These are phyloP conservation scores for Patella ulyssiponensis DNA, from an alignment of 2,888 invertebrate species.

Conservation along the genomic window DNA sequence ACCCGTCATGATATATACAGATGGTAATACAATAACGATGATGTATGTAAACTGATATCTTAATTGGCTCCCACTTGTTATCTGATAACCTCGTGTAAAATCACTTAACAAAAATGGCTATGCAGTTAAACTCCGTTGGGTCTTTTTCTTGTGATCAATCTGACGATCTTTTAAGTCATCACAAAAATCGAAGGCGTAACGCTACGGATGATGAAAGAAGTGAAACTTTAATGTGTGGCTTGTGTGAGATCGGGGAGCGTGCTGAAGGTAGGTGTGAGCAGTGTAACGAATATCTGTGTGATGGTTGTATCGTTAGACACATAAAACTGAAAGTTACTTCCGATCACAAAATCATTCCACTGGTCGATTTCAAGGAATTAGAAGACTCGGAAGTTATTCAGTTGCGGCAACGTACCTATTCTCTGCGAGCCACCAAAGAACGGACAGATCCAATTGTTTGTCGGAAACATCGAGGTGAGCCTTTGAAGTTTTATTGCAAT, in stretches of 20 bases:
- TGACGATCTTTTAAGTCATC: neutral
- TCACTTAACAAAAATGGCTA: too few species aligned
- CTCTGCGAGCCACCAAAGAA: neutral
- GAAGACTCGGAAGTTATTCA: neutral
- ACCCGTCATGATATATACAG: too few species aligned
- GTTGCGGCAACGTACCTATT: neutral
- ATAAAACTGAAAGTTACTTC: constrained; percentile 24
- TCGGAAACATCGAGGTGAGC: constrained; percentile 26
- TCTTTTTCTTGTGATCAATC: neutral
- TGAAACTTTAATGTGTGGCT: constrained; percentile 16
- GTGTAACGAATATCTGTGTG: constrained; percentile 30
- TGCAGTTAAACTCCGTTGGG: too few species aligned
- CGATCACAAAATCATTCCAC: constrained; percentile 18
- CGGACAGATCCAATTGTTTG: constrained; percentile 12
- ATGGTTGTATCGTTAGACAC: constrained; percentile 28
- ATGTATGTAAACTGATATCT: too few species aligned
- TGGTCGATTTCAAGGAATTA: neutral
- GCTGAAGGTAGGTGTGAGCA: constrained; percentile 28
- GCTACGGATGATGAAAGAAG: neutral
- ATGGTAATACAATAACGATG: too few species aligned
- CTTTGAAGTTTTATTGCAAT: constrained; percentile 30
- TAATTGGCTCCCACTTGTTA: too few species aligned
- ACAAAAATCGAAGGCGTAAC: neutral
- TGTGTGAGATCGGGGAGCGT: constrained; percentile 23
- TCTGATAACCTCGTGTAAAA: too few species aligned